Percentiles rank a stretch among this genome's conserved stretches.
Evolutionary conservation across 2,113 vertebrate species (phyloP).

Genomic region (Miniopterus natalensis): DNA sequence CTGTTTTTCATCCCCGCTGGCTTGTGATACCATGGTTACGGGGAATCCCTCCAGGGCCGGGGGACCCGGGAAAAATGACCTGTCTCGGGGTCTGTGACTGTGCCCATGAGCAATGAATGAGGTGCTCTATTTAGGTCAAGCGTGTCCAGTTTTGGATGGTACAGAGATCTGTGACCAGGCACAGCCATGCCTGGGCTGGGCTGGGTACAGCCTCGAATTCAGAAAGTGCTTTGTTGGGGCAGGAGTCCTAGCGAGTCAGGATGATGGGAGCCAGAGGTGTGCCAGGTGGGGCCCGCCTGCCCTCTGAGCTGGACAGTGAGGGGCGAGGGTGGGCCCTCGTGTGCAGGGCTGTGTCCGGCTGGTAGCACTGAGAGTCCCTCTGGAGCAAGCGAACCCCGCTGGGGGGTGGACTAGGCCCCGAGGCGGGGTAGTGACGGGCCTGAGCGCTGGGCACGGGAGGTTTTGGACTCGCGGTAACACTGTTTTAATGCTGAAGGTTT

Average conservation of each 20-base stretch:
- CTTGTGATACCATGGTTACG: rapidly evolving
- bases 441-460: not conserved
- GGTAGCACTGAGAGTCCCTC: rapidly evolving
- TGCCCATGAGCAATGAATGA: not conserved
- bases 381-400: rapidly evolving
- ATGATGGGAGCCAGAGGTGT: rapidly evolving
- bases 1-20: not conserved
- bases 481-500: not conserved
- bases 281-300: not conserved
- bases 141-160: not conserved
- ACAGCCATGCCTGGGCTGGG: not conserved
- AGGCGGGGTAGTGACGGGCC: not conserved
- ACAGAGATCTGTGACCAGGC: not conserved
- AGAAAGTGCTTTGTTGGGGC: not conserved
- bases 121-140: rapidly evolving
- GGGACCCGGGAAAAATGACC: not conserved
- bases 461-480: not conserved
- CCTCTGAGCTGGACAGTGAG: not conserved
- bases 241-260: not conserved
- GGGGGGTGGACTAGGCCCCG: not conserved
- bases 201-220: not conserved
- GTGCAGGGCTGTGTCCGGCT: rapidly evolving
- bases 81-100: not conserved
- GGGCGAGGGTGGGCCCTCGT: rapidly evolving
- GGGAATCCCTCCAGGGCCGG: not conserved